Evolutionary conservation across 2,888 invertebrate genomes (phyloP).

Genomic region (Luperina nickerlii): DNA sequence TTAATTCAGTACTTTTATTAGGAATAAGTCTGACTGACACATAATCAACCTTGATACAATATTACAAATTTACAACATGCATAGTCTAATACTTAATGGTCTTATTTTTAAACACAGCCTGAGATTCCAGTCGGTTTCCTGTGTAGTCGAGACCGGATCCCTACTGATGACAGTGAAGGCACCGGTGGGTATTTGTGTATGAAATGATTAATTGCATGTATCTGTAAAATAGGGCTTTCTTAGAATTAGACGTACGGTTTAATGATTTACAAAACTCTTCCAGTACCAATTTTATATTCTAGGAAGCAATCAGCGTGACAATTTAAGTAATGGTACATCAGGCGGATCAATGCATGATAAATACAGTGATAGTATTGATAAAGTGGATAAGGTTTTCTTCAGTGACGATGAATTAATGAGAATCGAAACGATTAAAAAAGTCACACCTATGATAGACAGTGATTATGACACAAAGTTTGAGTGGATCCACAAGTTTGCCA

Average conservation of each 20-base stretch:
- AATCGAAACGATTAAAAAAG: constrained; percentile 73
- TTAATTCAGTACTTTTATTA: neutral
- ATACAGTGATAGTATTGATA: constrained; percentile 52
- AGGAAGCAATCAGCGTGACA: constrained; percentile 69
- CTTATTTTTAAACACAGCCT: constrained; percentile 56
- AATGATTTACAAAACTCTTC: neutral
- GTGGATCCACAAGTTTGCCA: constrained; percentile 81
- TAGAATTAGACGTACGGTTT: neutral
- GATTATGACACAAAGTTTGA: constrained; percentile 75
- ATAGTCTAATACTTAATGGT: neutral
- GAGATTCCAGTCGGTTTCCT: constrained; percentile 55
- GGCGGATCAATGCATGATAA: constrained; percentile 62
- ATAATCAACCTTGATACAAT: neutral
- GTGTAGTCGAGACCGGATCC: constrained; percentile 56
- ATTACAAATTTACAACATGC: neutral
- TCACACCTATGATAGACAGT: constrained; percentile 79
- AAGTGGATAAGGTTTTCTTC: constrained; percentile 19
- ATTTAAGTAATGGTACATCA: constrained; percentile 58
- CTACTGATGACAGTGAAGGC: constrained; percentile 2
- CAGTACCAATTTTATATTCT: constrained; percentile 34
- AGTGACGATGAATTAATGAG: constrained; percentile 64
- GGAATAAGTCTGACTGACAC: neutral
- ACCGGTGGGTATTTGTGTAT: constrained; percentile 24
- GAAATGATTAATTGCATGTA: neutral
- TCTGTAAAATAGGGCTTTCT: neutral